Evolutionary conservation across 2,888 invertebrate species (phyloP).

Genomic region (Spodoptera littoralis): DNA sequence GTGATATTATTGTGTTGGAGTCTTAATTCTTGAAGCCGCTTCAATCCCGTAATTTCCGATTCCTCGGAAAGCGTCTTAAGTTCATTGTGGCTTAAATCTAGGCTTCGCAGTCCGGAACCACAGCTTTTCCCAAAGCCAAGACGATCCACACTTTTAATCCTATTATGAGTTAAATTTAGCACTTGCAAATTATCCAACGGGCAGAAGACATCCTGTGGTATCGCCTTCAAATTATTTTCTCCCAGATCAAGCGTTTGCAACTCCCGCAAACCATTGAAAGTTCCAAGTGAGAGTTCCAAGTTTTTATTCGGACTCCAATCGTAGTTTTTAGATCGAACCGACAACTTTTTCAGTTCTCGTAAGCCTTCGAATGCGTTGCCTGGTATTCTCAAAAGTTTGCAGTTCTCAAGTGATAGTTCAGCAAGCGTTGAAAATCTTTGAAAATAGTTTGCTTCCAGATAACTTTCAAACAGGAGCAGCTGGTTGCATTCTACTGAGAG

Average conservation of each 20-base stretch:
- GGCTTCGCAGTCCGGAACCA: conserved; percentile 91
- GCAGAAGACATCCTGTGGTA: conserved; percentile 94
- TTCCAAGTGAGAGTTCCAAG: conserved; percentile 92
- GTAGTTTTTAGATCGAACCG: conserved; percentile 93
- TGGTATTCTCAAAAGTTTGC: conserved; percentile 94
- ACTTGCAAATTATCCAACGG: conserved; percentile 93
- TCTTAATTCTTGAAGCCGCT: conserved; percentile 93
- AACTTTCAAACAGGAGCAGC: conserved; percentile 93
- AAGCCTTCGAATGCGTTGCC: conserved; percentile 94
- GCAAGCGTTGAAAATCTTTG: conserved; percentile 92
- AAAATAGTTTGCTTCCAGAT: conserved; percentile 92
- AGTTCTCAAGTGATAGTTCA: conserved; percentile 92
- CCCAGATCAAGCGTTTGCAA: conserved; percentile 93
- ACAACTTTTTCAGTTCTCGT: conserved; percentile 93
- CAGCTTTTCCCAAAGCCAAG: conserved; percentile 91
- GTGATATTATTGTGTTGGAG: conserved; percentile 95
- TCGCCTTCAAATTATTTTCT: conserved; percentile 93
- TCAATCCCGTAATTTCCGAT: conserved; percentile 92
- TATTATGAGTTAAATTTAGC: conserved; percentile 95
- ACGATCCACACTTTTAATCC: conserved; percentile 92
- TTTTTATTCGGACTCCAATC: conserved; percentile 93
- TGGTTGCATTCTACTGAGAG: conserved; percentile 94
- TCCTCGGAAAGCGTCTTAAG: conserved; percentile 92
- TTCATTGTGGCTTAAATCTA: conserved; percentile 95
- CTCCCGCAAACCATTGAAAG: conserved; percentile 93